Evolutionary conservation across 1,140 invertebrate species (phyloP), one percentile per base, ranked within the genome.

Genomic region (Dendrolimus punctatus): DNA sequence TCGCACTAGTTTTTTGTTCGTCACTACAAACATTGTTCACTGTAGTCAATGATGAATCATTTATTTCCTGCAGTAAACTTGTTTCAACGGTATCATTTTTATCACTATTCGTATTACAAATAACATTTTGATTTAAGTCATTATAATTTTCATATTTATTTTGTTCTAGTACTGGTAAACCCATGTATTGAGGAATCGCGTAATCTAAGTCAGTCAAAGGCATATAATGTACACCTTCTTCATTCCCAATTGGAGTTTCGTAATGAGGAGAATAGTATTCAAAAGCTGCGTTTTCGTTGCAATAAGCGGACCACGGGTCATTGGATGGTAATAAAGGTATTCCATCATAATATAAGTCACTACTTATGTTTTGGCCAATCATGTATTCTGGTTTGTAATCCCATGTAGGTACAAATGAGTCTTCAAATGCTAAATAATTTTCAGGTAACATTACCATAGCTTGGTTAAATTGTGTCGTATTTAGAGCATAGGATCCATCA

Each of bases 361-460:
- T 65, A 63, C 77, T 79, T 44, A 73, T 60, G 51, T 76, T 61
- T 50, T 63, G 64, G 46, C 73, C 64, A 8, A 71, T 62, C 50
- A 75, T 47, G 54, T 70, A 62, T 58, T 80, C 72, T 46, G 78
- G 73, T 62, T 77, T 75, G 49, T 80, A 82, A 51, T 80, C 71
- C 81, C 84, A 87, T 3, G 78, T 63, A 39, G 87, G 83, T 38
- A 87, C 77, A 60, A 82, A 88, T 7, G 81, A 77, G 68, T 87
- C 80, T 75, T 88, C 85, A 59, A 87, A 82, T 10, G 84, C 80
- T 62, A 87, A 70, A 62, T 86, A 87, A 60, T 80, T 85, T 61
- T 87, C 85, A 41, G 85, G 85, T 54, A 88, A 63, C 39, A 80
- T 56, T 7, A 87, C 65, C 53, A 78, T 68, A 46, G 58, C 62